Percentiles rank a stretch among this genome's conserved stretches.
Evolutionary conservation across 2,888 invertebrate genomes (phyloP).

Genomic region (Dastarcus helophoroides): DNA sequence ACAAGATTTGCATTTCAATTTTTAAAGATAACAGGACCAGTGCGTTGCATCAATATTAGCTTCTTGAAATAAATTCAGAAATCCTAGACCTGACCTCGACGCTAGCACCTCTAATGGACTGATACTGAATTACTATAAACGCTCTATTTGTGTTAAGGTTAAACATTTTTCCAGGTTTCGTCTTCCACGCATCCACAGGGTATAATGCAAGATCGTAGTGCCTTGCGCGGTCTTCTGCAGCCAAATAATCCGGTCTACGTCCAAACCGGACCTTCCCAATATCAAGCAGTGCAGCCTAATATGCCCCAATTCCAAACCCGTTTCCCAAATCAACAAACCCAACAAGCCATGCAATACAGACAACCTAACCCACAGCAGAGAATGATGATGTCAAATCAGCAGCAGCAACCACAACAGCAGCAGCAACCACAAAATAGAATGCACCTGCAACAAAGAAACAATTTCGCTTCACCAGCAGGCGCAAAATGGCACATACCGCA

Average conservation of each 20-base stretch:
- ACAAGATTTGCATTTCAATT: too few species aligned
- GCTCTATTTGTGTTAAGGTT: too few species aligned
- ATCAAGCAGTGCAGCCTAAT: constrained; percentile 33
- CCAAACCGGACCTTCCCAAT: constrained; percentile 35
- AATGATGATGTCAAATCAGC: constrained; percentile 33
- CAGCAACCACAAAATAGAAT: constrained; percentile 21
- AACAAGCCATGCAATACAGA: constrained; percentile 13
- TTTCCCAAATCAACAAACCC: constrained; percentile 21
- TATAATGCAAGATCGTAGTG: constrained; percentile 33
- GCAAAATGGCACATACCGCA: constrained; percentile 72
- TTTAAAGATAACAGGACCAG: too few species aligned
- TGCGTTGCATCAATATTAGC: too few species aligned
- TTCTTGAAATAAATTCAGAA: too few species aligned
- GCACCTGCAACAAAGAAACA: constrained; percentile 12
- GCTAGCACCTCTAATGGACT: too few species aligned
- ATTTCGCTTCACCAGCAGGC: constrained; percentile 34
- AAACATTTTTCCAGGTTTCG: constrained; percentile 38
- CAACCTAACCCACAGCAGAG: constrained; percentile 21
- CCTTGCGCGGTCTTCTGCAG: constrained; percentile 35
- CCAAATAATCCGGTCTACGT: constrained; percentile 34
- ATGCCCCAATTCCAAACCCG: constrained; percentile 32
- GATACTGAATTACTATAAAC: too few species aligned
- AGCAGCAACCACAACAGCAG: constrained; percentile 24
- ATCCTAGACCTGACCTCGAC: too few species aligned
- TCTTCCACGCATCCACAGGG: constrained; percentile 51